These are phyloP conservation scores for Phenganax subtilis DNA, from an alignment of 92 coral and sea anemone genomes.

Conservation along the genomic window DNA sequence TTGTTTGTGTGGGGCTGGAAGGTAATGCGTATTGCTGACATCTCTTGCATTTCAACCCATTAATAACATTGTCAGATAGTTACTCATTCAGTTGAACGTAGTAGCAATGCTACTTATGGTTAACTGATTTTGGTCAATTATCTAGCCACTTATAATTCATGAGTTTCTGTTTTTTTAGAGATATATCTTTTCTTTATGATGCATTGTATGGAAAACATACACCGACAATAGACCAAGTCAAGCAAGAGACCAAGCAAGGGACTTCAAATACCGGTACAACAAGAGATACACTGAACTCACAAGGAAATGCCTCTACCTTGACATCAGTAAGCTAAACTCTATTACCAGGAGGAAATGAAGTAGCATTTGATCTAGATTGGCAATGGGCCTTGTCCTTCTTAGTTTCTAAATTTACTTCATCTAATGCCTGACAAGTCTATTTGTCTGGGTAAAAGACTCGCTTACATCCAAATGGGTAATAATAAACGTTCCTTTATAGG, in stretches of 20 bases:
- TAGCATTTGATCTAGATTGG: neutral
- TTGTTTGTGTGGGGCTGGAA: slow-evolving; percentile 97
- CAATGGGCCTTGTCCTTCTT: neutral
- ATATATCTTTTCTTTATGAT: slow-evolving; percentile 94
- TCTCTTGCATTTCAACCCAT: neutral
- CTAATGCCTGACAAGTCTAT: neutral
- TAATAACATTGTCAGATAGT: neutral
- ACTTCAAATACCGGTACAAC: neutral
- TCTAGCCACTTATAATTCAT: no score
- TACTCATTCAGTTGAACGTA: no score
- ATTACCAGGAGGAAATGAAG: no score
- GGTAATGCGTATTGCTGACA: slow-evolving; percentile 58
- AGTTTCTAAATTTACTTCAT: neutral
- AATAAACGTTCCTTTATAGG: slow-evolving; percentile 30
- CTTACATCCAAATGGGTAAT: no score
- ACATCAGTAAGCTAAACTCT: neutral
- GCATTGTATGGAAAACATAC: slow-evolving; percentile 50
- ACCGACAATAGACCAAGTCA: slow-evolving; percentile 28
- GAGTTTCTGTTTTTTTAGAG: slow-evolving; percentile 45
- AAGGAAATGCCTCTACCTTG: neutral
- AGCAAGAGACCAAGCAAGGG: slow-evolving; percentile 39
- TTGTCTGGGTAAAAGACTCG: no score
- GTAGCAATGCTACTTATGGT: no score
- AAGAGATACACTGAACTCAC: neutral
- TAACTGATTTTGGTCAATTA: no score